Evolutionary conservation across 2,113 vertebrate species (phyloP).

Genomic region (Sylvia atricapilla): DNA sequence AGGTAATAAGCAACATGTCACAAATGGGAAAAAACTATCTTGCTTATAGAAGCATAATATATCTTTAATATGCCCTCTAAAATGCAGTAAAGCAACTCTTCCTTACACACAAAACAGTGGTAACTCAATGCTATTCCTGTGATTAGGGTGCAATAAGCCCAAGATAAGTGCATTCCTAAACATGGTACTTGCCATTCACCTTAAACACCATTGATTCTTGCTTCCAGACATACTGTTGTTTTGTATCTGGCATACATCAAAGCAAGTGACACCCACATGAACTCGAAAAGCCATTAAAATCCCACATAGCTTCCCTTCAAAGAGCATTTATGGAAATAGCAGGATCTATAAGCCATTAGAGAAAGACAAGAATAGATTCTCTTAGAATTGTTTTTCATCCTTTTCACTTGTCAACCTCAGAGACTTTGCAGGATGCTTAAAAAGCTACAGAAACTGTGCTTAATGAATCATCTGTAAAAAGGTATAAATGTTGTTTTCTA

Average conservation of each 20-base stretch:
- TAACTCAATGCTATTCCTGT: background rate
- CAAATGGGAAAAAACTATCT: background rate
- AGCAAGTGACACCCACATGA: background rate
- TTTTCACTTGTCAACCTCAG: background rate
- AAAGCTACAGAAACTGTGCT: background rate
- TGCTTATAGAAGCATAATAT: background rate
- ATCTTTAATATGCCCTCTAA: background rate
- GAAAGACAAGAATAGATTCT: constrained; percentile 34
- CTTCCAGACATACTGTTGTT: background rate
- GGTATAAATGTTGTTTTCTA: background rate
- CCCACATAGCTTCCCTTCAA: constrained; percentile 31
- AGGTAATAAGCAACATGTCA: background rate
- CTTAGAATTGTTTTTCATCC: background rate
- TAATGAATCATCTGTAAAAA: background rate
- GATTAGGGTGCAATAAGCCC: background rate
- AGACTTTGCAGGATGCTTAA: background rate
- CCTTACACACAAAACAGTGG: background rate
- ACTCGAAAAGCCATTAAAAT: constrained; percentile 46
- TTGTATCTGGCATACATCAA: background rate
- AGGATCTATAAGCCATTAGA: constrained; percentile 50
- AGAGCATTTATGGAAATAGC: constrained; percentile 45
- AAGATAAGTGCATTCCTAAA: background rate
- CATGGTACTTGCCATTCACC: background rate
- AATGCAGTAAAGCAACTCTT: background rate
- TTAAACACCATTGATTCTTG: background rate